These are phyloP conservation scores for Ptyas mucosa DNA, from an alignment of 2,113 vertebrate genomes.

Conservation along the genomic window DNA sequence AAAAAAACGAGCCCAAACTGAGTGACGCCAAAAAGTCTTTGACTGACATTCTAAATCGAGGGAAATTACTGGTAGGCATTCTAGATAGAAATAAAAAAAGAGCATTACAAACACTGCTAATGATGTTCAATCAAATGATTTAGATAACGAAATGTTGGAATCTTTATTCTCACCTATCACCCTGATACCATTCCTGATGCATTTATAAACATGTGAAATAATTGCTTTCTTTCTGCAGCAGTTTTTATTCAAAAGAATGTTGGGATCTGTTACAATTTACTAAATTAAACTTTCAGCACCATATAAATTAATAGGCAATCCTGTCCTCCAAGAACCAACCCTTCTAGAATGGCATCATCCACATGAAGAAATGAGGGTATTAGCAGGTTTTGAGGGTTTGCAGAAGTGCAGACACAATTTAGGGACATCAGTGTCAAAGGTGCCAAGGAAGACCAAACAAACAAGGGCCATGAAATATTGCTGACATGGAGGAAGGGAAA, in stretches of 20 bases:
- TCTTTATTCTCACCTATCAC: rapidly evolving
- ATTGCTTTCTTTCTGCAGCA: neutral
- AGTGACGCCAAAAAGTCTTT: slow-evolving; percentile 80
- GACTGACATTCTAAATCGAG: slow-evolving; percentile 82
- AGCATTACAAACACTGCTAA: neutral
- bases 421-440: neutral
- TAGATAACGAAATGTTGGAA: neutral
- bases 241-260: neutral
- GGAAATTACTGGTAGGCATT: slow-evolving; percentile 79
- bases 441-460: neutral
- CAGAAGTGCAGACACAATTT: neutral
- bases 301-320: neutral
- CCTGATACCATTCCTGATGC: neutral
- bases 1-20: slow-evolving; percentile 80
- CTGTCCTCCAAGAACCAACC: neutral
- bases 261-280: neutral
- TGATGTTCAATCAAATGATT: neutral
- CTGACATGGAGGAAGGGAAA: neutral
- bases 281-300: neutral
- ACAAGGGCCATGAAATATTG: too few relatives aligned
- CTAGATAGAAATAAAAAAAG: rapidly evolving
- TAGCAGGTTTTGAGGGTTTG: neutral
- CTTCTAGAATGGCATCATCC: neutral
- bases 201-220: neutral
- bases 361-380: neutral